phyloP scores from a whole-genome alignment of 2,888 invertebrate genomes.

The Ophioninae sp. region DNA sequence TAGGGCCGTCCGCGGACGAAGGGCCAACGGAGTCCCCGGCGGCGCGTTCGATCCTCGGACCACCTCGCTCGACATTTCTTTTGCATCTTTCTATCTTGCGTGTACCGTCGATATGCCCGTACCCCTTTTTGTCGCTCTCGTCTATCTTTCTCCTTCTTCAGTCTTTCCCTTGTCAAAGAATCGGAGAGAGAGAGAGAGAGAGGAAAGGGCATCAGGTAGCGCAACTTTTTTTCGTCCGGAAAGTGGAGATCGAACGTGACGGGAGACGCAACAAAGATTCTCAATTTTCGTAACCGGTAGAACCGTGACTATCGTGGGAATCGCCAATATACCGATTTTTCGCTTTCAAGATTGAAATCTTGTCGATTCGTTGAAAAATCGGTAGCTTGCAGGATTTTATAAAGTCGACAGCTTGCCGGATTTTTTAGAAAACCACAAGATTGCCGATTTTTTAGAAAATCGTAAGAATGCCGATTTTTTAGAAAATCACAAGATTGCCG shows the following conservation, averaged over 20 bases:
- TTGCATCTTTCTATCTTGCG: slow-evolving; percentile 55
- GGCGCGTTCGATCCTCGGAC: slow-evolving; percentile 64
- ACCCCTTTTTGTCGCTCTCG: slow-evolving; percentile 24
- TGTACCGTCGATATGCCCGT: slow-evolving; percentile 11
- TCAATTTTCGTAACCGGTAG: slow-evolving; percentile 21
- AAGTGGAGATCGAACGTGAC: slow-evolving; percentile 64
- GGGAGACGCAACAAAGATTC: slow-evolving; percentile 41
- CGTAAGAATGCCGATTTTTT: too few species aligned
- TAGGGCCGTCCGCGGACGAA: slow-evolving; percentile 64
- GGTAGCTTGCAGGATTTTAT: background rate
- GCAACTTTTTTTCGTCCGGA: slow-evolving; percentile 54
- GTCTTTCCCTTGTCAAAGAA: background rate
- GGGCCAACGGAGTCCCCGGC: slow-evolving; percentile 53
- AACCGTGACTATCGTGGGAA: slow-evolving; percentile 1
- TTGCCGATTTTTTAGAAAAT: too few species aligned
- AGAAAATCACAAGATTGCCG: too few species aligned
- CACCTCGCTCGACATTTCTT: slow-evolving; percentile 66
- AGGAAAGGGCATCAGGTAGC: slow-evolving; percentile 50
- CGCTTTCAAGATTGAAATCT: slow-evolving; percentile 21
- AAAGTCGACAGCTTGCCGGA: too few species aligned
- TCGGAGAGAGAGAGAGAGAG: slow-evolving; percentile 37
- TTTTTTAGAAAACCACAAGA: too few species aligned
- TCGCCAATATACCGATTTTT: slow-evolving; percentile 21
- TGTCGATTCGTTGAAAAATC: slow-evolving; percentile 13
- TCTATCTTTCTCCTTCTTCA: background rate